A percentile compares a stretch with the other conserved stretches of the same genome.
Conservation (phyloP, 2,113 vertebrate genomes). For the Gallinago jamesoni region DNA sequence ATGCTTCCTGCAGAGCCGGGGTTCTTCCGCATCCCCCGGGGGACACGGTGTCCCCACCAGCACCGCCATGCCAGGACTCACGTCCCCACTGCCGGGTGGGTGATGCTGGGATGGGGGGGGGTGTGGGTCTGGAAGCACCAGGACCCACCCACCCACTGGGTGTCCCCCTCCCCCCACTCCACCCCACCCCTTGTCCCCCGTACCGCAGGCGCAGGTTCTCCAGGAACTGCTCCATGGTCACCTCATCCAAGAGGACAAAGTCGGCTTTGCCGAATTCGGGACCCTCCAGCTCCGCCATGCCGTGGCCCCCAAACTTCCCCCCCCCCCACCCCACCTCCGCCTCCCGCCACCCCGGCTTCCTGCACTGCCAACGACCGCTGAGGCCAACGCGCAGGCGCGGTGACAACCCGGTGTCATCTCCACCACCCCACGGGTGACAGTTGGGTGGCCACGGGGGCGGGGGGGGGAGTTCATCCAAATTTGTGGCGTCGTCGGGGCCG, state of each 20-base stretch:
- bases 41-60: no score
- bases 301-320: background rate
- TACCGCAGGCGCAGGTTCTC: slow-evolving; percentile 89
- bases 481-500: background rate
- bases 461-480: no score
- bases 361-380: background rate
- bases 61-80: background rate
- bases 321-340: no score
- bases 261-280: slow-evolving; percentile 89
- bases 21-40: background rate
- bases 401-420: background rate
- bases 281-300: slow-evolving; percentile 88
- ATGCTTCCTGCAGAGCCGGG: background rate
- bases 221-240: slow-evolving; percentile 92
- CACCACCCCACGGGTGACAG: background rate
- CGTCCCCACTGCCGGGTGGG: background rate
- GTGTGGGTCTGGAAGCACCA: no score
- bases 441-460: background rate
- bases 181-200: background rate
- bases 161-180: no score
- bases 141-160: background rate
- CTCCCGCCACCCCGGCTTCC: background rate
- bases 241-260: slow-evolving; percentile 90
- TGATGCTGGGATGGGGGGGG: background rate
- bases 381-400: background rate